A percentile compares a stretch with the other conserved stretches of the same genome.
Evolutionary conservation across 2,797 vertebrate species (phyloP).

Genomic region (Rachycentron canadum): DNA sequence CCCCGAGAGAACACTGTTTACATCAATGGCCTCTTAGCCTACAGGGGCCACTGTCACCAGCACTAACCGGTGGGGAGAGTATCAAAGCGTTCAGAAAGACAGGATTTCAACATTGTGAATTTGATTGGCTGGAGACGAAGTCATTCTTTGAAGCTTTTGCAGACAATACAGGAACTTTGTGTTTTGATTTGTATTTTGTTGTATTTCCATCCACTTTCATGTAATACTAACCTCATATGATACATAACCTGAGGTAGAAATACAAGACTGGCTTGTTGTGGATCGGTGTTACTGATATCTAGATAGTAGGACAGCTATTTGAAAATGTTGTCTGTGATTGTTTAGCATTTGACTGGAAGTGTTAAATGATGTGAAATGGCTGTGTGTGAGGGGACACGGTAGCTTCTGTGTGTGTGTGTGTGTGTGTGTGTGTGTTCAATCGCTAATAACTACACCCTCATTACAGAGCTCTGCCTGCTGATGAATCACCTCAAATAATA

Average conservation of each 20-base stretch:
- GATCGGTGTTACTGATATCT: slow-evolving; percentile 41
- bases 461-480: slow-evolving; percentile 52
- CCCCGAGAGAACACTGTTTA: slow-evolving; percentile 64
- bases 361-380: slow-evolving; percentile 28
- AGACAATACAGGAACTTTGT: slow-evolving; percentile 22
- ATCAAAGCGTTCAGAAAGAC: slow-evolving; percentile 41
- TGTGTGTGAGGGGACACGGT: slow-evolving; percentile 24
- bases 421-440: slow-evolving; percentile 5
- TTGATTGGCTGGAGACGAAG: slow-evolving; percentile 25
- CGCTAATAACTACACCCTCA: slow-evolving; percentile 27
- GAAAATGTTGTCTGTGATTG: slow-evolving; percentile 17
- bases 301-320: slow-evolving; percentile 16
- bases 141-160: slow-evolving; percentile 30
- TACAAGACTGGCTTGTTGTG: slow-evolving; percentile 55
- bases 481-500: slow-evolving; percentile 79
- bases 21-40: slow-evolving; percentile 50
- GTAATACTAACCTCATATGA: slow-evolving; percentile 65
- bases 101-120: slow-evolving; percentile 44
- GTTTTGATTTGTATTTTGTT: slow-evolving; percentile 42
- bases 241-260: slow-evolving; percentile 77
- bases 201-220: slow-evolving; percentile 41
- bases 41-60: slow-evolving; percentile 45
- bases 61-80: slow-evolving; percentile 27
- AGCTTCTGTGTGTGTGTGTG: slow-evolving; percentile 20
- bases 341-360: slow-evolving; percentile 18